Percentiles rank a stretch among this genome's conserved stretches.
phyloP scores from a whole-genome alignment of 2,797 vertebrate species.

The Anguilla megastoma region DNA sequence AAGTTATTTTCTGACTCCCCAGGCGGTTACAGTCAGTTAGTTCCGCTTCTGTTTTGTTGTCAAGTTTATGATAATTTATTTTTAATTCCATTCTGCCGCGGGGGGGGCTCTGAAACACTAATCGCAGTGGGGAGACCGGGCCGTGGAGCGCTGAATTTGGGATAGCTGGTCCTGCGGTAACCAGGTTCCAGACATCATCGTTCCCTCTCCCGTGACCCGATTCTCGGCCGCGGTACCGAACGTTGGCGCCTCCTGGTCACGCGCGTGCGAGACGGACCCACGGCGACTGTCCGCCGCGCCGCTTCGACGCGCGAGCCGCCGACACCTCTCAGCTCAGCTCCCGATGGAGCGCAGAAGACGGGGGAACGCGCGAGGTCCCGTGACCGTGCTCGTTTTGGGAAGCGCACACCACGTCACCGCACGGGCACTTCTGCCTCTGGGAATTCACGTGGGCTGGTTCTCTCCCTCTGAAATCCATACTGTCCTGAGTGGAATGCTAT shows the following conservation, averaged over 20 bases:
- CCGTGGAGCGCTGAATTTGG: background rate
- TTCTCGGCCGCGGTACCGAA: background rate
- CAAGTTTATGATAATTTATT: background rate
- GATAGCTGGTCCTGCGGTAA: background rate
- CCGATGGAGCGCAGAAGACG: background rate
- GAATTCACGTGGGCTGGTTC: background rate
- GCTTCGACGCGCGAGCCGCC: background rate
- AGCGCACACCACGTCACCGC: background rate
- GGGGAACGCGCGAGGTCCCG: background rate
- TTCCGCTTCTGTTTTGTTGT: background rate
- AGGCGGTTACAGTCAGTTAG: background rate
- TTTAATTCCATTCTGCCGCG: background rate
- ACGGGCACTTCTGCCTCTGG: background rate
- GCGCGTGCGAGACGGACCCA: background rate
- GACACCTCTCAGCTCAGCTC: background rate
- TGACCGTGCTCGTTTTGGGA: background rate
- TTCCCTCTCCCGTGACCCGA: background rate
- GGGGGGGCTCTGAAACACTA: background rate
- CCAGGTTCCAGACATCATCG: background rate
- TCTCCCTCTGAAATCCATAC: background rate
- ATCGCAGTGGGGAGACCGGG: background rate
- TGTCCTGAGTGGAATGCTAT: background rate
- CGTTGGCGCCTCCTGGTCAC: background rate
- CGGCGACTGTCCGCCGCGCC: background rate
- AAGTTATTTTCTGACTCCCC: background rate